phyloP scores from a whole-genome alignment of 2,113 vertebrate genomes.

The Sula dactylatra region DNA sequence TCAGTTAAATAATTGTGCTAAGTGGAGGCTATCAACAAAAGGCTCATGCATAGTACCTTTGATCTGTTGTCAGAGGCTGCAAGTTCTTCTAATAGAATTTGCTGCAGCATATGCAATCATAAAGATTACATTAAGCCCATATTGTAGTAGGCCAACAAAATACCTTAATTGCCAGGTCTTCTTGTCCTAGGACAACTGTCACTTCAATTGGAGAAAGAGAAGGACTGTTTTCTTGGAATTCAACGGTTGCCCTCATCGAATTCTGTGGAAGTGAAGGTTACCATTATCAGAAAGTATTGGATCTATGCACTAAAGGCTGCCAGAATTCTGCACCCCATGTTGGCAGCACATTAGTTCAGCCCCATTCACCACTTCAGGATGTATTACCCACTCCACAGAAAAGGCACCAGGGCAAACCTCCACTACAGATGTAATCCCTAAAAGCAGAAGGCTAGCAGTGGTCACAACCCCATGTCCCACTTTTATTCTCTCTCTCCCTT shows the following conservation, averaged over 20 bases:
- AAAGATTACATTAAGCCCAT: background rate
- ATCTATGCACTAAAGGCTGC: background rate
- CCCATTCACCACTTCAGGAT: background rate
- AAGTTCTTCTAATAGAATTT: background rate
- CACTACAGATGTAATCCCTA: background rate
- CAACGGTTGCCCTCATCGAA: slow-evolving; percentile 96
- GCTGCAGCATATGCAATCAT: background rate
- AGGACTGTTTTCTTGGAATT: slow-evolving; percentile 85
- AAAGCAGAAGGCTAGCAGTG: background rate
- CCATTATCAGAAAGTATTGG: background rate
- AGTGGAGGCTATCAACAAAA: background rate
- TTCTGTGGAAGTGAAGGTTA: slow-evolving; percentile 78
- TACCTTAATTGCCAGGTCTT: slow-evolving; percentile 98
- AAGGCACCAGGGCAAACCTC: background rate
- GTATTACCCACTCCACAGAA: background rate
- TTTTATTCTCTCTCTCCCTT: background rate
- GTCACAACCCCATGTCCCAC: background rate
- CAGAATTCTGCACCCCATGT: background rate
- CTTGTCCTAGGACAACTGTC: slow-evolving; percentile 86
- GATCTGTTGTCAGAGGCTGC: background rate
- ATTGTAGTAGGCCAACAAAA: background rate
- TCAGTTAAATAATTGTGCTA: background rate
- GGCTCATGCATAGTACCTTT: background rate
- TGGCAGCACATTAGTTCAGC: background rate
- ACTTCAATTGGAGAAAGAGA: slow-evolving; percentile 87